Evolutionary conservation across 2,888 invertebrate genomes (phyloP), one percentile per base, ranked within the genome.

Genomic region (Smittia sp.): DNA sequence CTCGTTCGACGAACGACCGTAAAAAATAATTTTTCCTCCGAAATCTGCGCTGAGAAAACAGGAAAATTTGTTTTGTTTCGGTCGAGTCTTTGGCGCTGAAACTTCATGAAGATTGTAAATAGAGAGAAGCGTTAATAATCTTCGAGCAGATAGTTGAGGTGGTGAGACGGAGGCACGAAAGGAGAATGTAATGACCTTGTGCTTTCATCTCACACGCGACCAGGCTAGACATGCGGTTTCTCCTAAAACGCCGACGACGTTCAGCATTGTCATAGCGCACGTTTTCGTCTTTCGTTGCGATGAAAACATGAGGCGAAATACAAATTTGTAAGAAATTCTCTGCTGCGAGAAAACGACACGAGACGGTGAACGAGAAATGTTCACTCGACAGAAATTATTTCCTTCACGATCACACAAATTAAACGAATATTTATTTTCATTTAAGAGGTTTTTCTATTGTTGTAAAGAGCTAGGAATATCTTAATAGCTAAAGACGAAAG

Each of bases 161-260:
- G 62, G 22, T 38, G 38, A 18, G 22, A 38, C 11, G 41, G 27
- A 6, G 32, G 32, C 32, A 32, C 32, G 32, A 32, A 25, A 68
- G n/a, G 52, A 68, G 46, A 68, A 46, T 46, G 68, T 68, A 68
- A 68, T 68, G 68, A 52, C 68, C 68, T 68, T 68, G 68, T 46
- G 46, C 41, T 68, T 46, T 46, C 32, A 32, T 18, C 38, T 38
- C 46, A 68, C 68, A 68, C 68, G 68, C 68, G 68, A 68, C 68
- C 66, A 38, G 66, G 38, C 66, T 38, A 68, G 38, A 15, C 46
- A 41, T 15, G 24, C 41, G 32, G 32, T 32, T n/a, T 66, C 27
- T 66, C 20, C 13, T 22, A 18, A 41, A 18, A 68, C 41, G 20
- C 18, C 18, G 68, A 41, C 46, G 68, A 24, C 13, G 11, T 32